Evolutionary conservation across 2,888 invertebrate genomes (phyloP).

Genomic region (Hirtodrosophila duncani): DNA sequence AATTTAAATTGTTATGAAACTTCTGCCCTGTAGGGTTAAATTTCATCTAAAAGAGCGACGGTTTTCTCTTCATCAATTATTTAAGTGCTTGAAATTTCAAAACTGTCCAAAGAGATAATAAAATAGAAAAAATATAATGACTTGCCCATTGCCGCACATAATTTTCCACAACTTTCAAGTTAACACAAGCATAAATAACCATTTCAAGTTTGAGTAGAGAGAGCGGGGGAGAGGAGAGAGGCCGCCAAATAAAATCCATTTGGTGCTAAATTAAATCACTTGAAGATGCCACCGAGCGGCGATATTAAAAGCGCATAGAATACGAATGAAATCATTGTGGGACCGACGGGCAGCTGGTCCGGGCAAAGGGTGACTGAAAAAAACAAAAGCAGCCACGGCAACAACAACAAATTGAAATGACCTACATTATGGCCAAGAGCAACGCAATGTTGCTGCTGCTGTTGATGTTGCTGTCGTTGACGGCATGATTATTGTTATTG

Average conservation of each 20-base stretch:
- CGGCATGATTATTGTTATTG: conserved; percentile 63
- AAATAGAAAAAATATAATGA: no score
- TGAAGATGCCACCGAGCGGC: conserved; percentile 60
- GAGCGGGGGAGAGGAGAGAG: not conserved
- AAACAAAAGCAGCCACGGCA: conserved; percentile 28
- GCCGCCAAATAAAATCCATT: conserved; percentile 53
- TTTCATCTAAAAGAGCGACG: no score
- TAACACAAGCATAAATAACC: no score
- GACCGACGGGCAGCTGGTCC: not conserved
- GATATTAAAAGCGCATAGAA: conserved; percentile 69
- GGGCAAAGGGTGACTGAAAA: conserved; percentile 16
- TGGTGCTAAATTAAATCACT: conserved; percentile 70
- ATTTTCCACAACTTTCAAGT: no score
- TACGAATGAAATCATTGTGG: conserved; percentile 54
- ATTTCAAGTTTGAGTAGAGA: conserved; percentile 26
- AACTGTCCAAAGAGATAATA: no score
- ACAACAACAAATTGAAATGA: conserved; percentile 54
- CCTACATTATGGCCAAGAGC: conserved; percentile 61
- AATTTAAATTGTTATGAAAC: no score
- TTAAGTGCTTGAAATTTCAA: no score
- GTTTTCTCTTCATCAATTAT: no score
- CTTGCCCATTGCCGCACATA: no score
- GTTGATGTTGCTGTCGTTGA: conserved; percentile 27
- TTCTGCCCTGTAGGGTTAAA: no score
- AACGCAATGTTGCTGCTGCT: conserved; percentile 25